Evolutionary conservation across 2,113 vertebrate species (phyloP), one percentile per base, ranked within the genome.

Genomic region (Sialia sialis): DNA sequence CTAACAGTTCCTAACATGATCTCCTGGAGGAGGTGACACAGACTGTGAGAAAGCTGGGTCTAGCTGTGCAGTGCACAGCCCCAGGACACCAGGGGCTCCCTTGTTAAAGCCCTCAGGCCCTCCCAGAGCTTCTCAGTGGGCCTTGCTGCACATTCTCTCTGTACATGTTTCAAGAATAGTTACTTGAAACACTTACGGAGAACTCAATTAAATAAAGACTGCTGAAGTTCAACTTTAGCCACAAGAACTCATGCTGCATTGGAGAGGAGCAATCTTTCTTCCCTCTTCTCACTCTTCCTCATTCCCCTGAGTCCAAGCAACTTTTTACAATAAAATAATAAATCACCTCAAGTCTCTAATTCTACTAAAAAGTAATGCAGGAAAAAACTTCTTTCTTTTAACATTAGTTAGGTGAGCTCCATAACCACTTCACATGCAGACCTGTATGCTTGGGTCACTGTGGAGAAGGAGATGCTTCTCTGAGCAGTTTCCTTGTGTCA

Each of bases 1-100:
- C 48, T 43, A 62, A 48, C 26, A 66, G 68, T 2, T 76, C 41
- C 54, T 72, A 56, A 36, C 7, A 3, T 0, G 3, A 48, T 16
- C 58, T 56, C 58, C 30, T 43, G 25, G 34, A 34, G 13, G 27
- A 63, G 52, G 9, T 9, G 30, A 36, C 62, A n/a, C 0, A 0
- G 17, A 16, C 51, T 7, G 1, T 18, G 23, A 62, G 36, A 64
- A 39, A 36, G 26, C 20, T 6, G 7, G 26, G 5, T 67, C 32
- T 63, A 81, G 29, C 32, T 49, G 27, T 22, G 36, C 34, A 43
- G 8, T 2, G 17, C 32, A 32, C 8, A 66, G 41, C 43, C 39
- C 29, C 44, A 44, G 34, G 8, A 55, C 16, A 16, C 16, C 49
- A 29, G 5, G 14, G 25, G 11, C 1, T 4, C 2, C 23, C 22